Evolutionary conservation across 2,113 vertebrate species (phyloP).

Genomic region (Ivindomyrus marchei): DNA sequence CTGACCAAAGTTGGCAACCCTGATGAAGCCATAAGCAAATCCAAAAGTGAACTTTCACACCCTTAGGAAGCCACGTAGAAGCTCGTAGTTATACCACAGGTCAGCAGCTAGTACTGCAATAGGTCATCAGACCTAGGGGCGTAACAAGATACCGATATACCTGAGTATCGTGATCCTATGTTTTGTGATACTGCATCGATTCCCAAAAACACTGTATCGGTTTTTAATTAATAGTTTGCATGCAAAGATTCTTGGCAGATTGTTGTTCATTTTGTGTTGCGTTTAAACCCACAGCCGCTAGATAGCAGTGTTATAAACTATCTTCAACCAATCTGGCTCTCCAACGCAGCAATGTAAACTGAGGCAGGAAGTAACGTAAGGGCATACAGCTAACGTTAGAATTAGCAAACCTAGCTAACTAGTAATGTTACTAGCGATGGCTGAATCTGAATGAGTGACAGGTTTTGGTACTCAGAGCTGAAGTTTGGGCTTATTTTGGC

Average conservation of each 20-base stretch:
- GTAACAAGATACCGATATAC: not conserved
- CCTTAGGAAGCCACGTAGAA: not conserved
- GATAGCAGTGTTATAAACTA: not conserved
- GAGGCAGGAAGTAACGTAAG: not conserved
- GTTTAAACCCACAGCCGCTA: not conserved
- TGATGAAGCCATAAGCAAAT: not conserved
- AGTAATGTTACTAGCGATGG: not conserved
- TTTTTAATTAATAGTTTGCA: not conserved
- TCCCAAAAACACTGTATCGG: not conserved
- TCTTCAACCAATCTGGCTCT: not conserved
- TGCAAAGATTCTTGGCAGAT: not conserved
- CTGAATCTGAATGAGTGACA: not conserved
- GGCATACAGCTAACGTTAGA: not conserved
- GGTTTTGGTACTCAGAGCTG: not conserved
- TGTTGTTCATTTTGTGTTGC: not conserved
- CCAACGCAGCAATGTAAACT: not conserved
- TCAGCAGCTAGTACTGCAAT: not conserved
- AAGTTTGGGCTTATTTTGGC: not conserved
- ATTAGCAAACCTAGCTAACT: not conserved
- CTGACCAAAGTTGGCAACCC: too few relatives aligned
- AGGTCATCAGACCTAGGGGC: not conserved
- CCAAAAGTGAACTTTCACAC: not conserved
- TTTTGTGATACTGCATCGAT: not conserved
- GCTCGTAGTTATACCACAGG: not conserved
- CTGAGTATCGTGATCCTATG: not conserved